Evolutionary conservation across 2,888 invertebrate species (phyloP).

Genomic region (Leptinotarsa juncta): DNA sequence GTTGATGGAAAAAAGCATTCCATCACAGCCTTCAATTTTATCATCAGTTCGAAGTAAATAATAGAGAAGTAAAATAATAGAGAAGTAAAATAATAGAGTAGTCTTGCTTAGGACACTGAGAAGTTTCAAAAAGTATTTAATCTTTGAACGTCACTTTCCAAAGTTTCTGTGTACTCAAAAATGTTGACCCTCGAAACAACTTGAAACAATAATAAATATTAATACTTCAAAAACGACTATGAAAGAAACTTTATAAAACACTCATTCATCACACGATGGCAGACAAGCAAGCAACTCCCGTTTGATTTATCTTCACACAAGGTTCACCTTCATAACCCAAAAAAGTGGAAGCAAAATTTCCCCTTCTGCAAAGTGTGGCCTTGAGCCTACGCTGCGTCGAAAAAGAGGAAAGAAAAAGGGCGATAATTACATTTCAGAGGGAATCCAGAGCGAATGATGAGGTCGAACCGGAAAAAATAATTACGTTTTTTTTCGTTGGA

Average conservation of each 20-base stretch:
- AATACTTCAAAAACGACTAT: not conserved
- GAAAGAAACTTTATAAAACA: not conserved
- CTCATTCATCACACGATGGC: not conserved
- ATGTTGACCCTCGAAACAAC: not conserved
- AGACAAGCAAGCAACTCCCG: not conserved
- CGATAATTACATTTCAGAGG: slow-evolving; percentile 37
- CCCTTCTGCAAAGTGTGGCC: not conserved
- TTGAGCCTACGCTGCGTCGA: not conserved
- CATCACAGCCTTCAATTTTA: too few relatives aligned
- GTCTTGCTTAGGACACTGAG: too few relatives aligned
- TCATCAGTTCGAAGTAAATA: too few relatives aligned
- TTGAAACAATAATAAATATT: not conserved
- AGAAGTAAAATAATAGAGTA: too few relatives aligned
- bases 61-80: too few relatives aligned
- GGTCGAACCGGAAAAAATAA: slow-evolving; percentile 29
- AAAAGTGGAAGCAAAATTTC: not conserved
- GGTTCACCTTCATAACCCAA: slow-evolving; percentile 13
- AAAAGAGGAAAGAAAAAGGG: slow-evolving; percentile 26
- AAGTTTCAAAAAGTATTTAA: too few relatives aligned
- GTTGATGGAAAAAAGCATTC: too few relatives aligned
- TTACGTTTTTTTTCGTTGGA: slow-evolving; percentile 31
- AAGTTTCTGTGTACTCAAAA: too few relatives aligned
- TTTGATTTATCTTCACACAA: slow-evolving; percentile 13
- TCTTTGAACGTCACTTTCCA: too few relatives aligned
- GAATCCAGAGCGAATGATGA: slow-evolving; percentile 15